phyloP scores from a whole-genome alignment of 2,113 vertebrate species.

The Burhinus oedicnemus region DNA sequence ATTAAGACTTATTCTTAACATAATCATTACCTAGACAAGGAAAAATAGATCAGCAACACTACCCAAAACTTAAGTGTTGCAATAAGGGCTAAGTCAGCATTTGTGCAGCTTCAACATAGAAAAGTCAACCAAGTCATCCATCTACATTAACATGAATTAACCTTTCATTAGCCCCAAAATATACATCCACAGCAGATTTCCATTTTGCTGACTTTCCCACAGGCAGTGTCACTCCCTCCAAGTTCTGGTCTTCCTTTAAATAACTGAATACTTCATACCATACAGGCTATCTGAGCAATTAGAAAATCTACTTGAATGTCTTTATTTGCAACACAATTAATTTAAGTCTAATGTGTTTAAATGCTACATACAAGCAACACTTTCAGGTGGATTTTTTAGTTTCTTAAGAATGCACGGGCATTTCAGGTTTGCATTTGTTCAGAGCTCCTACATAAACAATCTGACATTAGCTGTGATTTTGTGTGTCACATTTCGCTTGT shows the following conservation, averaged over 20 bases:
- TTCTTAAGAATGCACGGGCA: neutral
- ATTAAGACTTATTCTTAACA: neutral
- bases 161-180: neutral
- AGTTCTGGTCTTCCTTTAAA: neutral
- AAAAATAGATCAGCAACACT: neutral
- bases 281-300: neutral
- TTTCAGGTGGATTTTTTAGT: neutral
- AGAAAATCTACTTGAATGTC: neutral
- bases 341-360: neutral
- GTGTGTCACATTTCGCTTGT: neutral
- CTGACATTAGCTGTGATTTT: neutral
- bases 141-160: neutral
- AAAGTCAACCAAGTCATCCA: neutral
- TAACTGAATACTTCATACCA: neutral
- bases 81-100: neutral
- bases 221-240: neutral
- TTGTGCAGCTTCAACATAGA: neutral
- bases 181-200: neutral
- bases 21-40: neutral
- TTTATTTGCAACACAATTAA: neutral
- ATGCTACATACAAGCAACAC: neutral
- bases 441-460: neutral
- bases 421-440: neutral
- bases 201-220: neutral
- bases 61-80: accelerated